Base-by-base conservation (phyloP, 2,797 vertebrate species). In the Sciurus vulgaris region DNA sequence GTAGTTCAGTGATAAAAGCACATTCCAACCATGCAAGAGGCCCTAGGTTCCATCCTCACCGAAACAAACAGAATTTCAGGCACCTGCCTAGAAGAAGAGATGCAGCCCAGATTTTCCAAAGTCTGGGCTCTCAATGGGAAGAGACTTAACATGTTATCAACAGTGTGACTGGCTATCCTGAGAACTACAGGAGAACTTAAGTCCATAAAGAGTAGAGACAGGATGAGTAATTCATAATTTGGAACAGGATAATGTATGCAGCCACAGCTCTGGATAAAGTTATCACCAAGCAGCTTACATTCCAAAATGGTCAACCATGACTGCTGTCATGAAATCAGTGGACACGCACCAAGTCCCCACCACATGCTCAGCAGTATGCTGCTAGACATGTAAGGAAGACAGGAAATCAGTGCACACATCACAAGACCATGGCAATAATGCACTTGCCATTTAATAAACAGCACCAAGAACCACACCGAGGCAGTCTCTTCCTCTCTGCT, bases 231-330 rank as follows among this genome's bases (percentile, higher is more conserved):
- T 24, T 38, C 69, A 33, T 33, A 49, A 33, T 38, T 26, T 30
- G 67, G 59, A 87, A 56, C 67, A 67, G 63, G 56, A 47, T 84
- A 85, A 84, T 4, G 49, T 51, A 76, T 7, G 24, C 67, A 81
- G 67, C 91, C 89, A 33, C 54, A 47, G 84, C 67, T 92, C 86
- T 51, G 35, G 63, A 72, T 83, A 86, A 91, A 92, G 81, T 73
- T 56, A 73, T 54, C 79, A 69, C 35, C 89, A 22, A 59, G 63
- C 38, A 74, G 89, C 77, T 77, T 70, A 65, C 35, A 22, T 18
- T 88, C 24, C 93, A 81, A 49, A 84, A 74, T 33, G 84, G 89
- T 28, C 84, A 30, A 88, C 4, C 41, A 69, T 59, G 2, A 30
- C n/a, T 15, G 51, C 61, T 73, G 67, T 47, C 72, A n/a, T 13